Base-by-base conservation (phyloP, 64 coral and sea anemone species). In the Orbicella faveolata region DNA sequence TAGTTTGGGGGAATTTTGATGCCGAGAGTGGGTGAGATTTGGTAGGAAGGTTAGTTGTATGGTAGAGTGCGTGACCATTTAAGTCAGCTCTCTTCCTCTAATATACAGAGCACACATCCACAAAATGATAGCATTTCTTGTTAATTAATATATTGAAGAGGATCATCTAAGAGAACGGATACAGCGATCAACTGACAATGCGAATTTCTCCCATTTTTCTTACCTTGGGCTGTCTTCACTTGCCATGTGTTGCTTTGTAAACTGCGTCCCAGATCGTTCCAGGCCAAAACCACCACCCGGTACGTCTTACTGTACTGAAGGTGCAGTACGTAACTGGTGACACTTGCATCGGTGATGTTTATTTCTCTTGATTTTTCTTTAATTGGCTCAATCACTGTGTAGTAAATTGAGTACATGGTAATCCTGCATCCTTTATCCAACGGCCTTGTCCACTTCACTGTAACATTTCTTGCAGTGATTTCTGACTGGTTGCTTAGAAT, bases 251-350 rank as follows among this genome's bases (percentile, higher is more conserved):
- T 12, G 8, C 76, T 79, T n/a, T 2, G 21, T 25, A 11, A 19
- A 23, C 76, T 79, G 6, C 52, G 76, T 55, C 51, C 51, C 19
- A 79, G 48, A 54, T 79, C 19, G 21, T 79, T 79, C 76, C 76
- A 79, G 55, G 76, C 76, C 30, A 55, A 53, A 2, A 79, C n/a
- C 13, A 20, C 23, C 1, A 79, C 76, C 55, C 9, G 9, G 23
- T 79, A 79, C 51, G 9, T 55, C 76, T 55, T 79, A 25, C 76
- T 79, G 23, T 79, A 48, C 41, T 79, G 19, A 79, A 79, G 76
- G 44, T 55, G 76, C 51, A 79, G 44, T 55, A 55, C 51, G n/a
- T 79, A 79, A 79, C 76, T 79, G 44, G 20, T 53, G 5, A 55
- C 44, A 25, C 21, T 54, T 17, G 73, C 14, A 26, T 75, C 9